Evolutionary conservation across 2,113 vertebrate species (phyloP).

Genomic region (Tragelaphus strepsiceros): DNA sequence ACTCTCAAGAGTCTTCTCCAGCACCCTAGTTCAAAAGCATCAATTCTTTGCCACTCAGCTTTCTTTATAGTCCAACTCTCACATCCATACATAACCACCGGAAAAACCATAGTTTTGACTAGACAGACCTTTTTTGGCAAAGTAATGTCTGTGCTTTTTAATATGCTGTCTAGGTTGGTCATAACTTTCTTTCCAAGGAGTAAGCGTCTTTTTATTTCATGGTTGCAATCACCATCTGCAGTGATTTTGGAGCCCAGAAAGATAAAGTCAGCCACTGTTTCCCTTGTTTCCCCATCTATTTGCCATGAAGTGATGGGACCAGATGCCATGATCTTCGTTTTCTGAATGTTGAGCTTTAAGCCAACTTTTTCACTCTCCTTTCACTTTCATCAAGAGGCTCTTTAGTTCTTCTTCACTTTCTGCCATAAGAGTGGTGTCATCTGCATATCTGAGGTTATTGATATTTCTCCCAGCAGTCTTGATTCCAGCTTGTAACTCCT

Average conservation of each 20-base stretch:
- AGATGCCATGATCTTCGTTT: neutral
- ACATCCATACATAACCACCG: neutral
- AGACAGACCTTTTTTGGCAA: neutral
- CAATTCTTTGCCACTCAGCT: fast-evolving
- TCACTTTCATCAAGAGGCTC: neutral
- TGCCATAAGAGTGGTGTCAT: neutral
- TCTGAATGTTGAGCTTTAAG: neutral
- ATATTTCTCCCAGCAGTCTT: neutral
- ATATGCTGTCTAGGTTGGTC: neutral
- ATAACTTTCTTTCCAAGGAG: neutral
- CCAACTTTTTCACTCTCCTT: neutral
- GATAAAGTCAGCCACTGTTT: neutral
- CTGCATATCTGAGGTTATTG: neutral
- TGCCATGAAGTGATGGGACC: neutral
- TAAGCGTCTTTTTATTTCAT: neutral
- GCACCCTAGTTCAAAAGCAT: neutral
- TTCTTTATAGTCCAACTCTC: neutral
- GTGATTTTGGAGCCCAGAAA: neutral
- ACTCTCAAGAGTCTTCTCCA: neutral
- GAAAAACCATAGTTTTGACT: neutral
- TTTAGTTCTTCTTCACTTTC: neutral
- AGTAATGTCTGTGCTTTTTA: neutral
- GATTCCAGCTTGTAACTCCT: neutral
- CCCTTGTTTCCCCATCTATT: neutral
- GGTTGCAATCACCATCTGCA: neutral